Conservation (phyloP, 2,113 vertebrate species). For the Cyanistes caeruleus region DNA sequence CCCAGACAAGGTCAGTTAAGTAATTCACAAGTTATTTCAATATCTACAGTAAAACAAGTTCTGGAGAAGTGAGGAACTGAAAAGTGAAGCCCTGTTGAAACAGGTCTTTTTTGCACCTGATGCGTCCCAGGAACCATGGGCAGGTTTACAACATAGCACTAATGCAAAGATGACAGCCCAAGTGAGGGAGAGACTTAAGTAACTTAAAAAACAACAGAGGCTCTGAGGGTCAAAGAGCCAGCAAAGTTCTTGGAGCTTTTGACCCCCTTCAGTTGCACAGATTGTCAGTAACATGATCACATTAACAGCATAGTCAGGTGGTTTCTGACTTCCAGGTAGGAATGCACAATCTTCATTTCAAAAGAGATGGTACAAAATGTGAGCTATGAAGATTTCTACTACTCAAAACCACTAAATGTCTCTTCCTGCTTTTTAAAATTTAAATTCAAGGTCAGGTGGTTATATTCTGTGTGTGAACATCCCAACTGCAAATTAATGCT, state of each 20-base stretch:
- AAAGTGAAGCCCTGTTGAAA: background rate
- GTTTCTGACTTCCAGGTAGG: background rate
- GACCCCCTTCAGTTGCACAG: background rate
- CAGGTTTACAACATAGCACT: background rate
- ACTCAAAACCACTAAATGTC: background rate
- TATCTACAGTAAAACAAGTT: background rate
- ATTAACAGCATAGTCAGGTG: too few relatives aligned
- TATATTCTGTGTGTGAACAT: background rate
- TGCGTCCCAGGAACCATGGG: background rate
- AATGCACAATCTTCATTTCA: background rate
- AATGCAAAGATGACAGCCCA: background rate
- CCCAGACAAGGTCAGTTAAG: background rate
- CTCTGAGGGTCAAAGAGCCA: background rate
- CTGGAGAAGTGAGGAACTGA: constrained; percentile 10
- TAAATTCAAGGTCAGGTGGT: background rate
- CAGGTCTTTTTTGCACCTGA: background rate
- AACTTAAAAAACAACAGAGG: background rate
- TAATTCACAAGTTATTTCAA: background rate
- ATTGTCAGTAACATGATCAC: background rate
- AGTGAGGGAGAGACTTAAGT: background rate
- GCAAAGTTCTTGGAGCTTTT: background rate
- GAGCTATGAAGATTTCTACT: background rate
- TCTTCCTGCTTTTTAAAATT: background rate
- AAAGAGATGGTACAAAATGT: background rate
- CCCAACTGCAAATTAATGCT: background rate